A percentile compares a stretch with the other conserved stretches of the same genome.
Evolutionary conservation across 1,140 invertebrate species (phyloP).

Genomic region (Paraescarpia echinospica): DNA sequence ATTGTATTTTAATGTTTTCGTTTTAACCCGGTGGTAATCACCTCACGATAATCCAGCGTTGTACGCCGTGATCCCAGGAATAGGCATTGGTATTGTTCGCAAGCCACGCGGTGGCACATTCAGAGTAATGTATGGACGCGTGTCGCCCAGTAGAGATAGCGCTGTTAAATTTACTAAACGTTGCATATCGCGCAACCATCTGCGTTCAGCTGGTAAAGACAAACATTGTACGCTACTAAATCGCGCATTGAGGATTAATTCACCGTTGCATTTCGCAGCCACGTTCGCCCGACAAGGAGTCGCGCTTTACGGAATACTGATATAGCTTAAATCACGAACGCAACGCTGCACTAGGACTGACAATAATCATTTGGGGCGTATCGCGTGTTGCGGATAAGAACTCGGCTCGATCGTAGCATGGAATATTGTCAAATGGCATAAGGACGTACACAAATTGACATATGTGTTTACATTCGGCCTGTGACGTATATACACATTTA

Average conservation of each 20-base stretch:
- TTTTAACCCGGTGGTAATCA: background rate
- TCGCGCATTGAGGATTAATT: background rate
- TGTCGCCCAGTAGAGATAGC: background rate
- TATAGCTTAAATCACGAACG: background rate
- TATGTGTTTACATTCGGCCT: background rate
- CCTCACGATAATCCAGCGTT: background rate
- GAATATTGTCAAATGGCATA: background rate
- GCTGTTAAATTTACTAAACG: background rate
- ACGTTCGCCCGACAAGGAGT: background rate
- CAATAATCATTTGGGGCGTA: background rate
- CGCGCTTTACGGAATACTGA: background rate
- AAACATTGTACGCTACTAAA: background rate
- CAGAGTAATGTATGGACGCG: background rate
- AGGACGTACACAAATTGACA: background rate
- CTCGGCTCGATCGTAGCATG: background rate
- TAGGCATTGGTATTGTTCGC: background rate
- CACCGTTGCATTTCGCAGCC: background rate
- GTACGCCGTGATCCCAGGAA: background rate
- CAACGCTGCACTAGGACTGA: background rate
- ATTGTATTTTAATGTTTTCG: background rate
- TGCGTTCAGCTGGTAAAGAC: background rate
- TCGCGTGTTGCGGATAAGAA: background rate
- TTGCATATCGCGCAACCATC: background rate
- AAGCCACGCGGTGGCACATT: background rate
- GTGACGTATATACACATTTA: background rate